Evolutionary conservation across 2,797 vertebrate species (phyloP), one percentile per base, ranked within the genome.

Genomic region (Myripristis jacobus): DNA sequence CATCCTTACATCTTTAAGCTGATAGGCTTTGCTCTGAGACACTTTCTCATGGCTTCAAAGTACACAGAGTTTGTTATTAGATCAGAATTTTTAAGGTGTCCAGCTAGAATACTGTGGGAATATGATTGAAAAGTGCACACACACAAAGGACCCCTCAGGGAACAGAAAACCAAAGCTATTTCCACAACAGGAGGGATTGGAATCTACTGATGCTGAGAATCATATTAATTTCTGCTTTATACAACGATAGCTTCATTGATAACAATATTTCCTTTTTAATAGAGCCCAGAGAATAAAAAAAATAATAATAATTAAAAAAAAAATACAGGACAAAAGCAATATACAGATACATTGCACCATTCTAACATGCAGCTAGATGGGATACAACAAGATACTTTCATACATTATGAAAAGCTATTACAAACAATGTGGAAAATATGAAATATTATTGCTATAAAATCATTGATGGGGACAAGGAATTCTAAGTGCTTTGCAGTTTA

Each of bases 11-110:
- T 63, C 36, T 19, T 41, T 55, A 21, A 58, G 47, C 10, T 2
- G 25, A 24, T 25, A 1, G 29, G 4, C 4, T 38, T 50, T 50
- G 29, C 54, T 38, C 3, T 41, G 27, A 60, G 44, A 52, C 19
- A 56, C 27, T 61, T 50, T 57, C 46, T 46, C 7, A 34, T 36
- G 21, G 25, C 19, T 50, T 61, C 63, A 57, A 52, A 72, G 31
- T 41, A 8, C 11, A 21, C 19, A 21, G 47, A 21, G 19, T 50
- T 21, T 22, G 19, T 19, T 31, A 31, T 31, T 50, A 18, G 15
- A n/a, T 44, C 3, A 41, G 36, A 41, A 44, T 64, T 68, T 72
- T 27, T 25, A 4, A 36, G 3, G 38, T 62, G 1, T 27, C 47
- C 19, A 0, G 0, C 21, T 51, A 18, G 27, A 60, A 59, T 6